A percentile compares a stretch with the other conserved stretches of the same genome.
These are phyloP conservation scores for Eudemis profundana DNA, from an alignment of 2,888 invertebrate species.

Conservation along the genomic window DNA sequence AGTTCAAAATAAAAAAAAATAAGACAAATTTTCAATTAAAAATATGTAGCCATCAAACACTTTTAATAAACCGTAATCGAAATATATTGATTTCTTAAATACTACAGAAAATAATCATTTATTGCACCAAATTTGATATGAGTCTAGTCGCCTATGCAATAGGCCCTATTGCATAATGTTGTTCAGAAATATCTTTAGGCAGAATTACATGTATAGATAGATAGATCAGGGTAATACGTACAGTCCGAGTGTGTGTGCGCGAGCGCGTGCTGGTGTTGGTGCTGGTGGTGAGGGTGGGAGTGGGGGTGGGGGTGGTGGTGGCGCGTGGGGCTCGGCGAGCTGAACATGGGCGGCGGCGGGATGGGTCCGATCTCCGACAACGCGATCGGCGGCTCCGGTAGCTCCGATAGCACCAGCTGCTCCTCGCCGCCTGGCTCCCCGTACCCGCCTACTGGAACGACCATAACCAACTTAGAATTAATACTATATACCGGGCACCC, in stretches of 20 bases:
- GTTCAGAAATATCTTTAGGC: too few relatives aligned
- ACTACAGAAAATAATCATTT: too few relatives aligned
- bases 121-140: too few relatives aligned
- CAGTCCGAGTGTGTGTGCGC: conserved; percentile 74
- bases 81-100: too few relatives aligned
- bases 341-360: conserved; percentile 98
- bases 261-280: conserved; percentile 54
- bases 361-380: conserved; percentile 97
- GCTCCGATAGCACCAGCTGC: conserved; percentile 91
- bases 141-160: too few relatives aligned
- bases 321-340: conserved; percentile 91
- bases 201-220: too few relatives aligned
- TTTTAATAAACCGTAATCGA: too few relatives aligned
- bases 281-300: conserved; percentile 58
- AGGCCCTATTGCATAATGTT: too few relatives aligned
- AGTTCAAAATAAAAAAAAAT: too few relatives aligned
- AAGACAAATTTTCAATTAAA: too few relatives aligned
- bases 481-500: too few relatives aligned
- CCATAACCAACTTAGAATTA: background rate
- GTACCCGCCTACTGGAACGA: conserved; percentile 86
- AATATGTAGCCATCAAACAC: too few relatives aligned
- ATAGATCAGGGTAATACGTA: conserved; percentile 59
- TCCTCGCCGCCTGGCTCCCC: conserved; percentile 70
- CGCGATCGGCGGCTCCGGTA: conserved; percentile 96
- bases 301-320: conserved; percentile 59